A percentile compares a stretch with the other conserved stretches of the same genome.
phyloP scores from a whole-genome alignment of 2,888 invertebrate genomes.

The Baronia brevicornis region DNA sequence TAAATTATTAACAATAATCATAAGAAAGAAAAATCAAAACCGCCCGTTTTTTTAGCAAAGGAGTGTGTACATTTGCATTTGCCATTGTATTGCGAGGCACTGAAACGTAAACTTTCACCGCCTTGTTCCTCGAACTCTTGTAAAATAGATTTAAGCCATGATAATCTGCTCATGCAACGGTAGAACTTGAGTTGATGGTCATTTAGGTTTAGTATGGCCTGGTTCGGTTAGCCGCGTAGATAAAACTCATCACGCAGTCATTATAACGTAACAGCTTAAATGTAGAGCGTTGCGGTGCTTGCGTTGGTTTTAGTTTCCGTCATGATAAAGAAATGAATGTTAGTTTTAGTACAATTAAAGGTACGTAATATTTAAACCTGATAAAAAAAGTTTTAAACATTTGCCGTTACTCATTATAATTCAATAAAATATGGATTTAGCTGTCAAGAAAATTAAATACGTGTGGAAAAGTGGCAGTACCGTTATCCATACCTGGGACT shows the following conservation, averaged over 20 bases:
- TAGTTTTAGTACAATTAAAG: conserved; percentile 24
- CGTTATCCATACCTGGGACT: too few species aligned
- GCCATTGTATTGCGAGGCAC: background rate
- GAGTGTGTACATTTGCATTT: too few species aligned
- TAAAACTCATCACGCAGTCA: conserved; percentile 32
- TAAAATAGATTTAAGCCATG: conserved; percentile 1
- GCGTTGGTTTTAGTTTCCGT: conserved; percentile 24
- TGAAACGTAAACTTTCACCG: conserved; percentile 6
- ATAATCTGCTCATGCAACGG: conserved; percentile 11
- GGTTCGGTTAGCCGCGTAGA: conserved; percentile 36
- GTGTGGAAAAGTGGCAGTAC: too few species aligned
- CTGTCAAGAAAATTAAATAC: too few species aligned
- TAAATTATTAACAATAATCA: too few species aligned
- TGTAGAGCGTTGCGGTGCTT: conserved; percentile 50
- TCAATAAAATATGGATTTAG: too few species aligned
- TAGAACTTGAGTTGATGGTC: conserved; percentile 15
- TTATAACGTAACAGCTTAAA: conserved; percentile 45
- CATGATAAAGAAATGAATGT: conserved; percentile 13
- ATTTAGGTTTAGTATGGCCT: conserved; percentile 15
- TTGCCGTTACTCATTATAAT: conserved; percentile 1
- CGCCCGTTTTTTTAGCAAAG: background rate
- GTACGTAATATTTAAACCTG: conserved; percentile 11
- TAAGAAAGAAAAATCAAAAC: background rate
- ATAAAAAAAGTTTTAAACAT: conserved; percentile 1
- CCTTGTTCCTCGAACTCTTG: too few species aligned